Conservation (phyloP, 1,140 invertebrate species). For the Drosophila sturtevanti region DNA sequence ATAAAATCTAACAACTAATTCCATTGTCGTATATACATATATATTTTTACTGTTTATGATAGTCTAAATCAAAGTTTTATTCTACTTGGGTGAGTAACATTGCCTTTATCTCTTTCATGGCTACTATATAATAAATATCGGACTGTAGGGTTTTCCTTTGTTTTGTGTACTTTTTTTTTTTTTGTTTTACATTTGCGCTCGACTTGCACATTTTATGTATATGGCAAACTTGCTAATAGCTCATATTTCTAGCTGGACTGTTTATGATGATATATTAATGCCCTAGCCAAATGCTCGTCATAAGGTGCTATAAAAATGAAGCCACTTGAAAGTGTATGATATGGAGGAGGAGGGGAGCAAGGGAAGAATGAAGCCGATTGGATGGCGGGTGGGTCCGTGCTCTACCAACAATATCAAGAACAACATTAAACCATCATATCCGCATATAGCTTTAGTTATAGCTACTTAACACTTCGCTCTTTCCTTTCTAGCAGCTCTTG, state of each 20-base stretch:
- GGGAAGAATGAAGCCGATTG: background rate
- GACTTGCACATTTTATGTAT: conserved; percentile 66
- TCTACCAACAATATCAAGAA: conserved; percentile 24
- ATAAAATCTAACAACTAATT: background rate
- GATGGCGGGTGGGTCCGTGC: background rate
- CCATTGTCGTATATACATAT: background rate
- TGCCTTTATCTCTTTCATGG: background rate
- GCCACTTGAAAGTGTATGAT: conserved; percentile 59
- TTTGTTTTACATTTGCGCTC: conserved; percentile 28
- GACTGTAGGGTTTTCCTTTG: background rate
- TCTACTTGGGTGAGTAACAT: background rate
- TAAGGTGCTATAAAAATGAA: conserved; percentile 64
- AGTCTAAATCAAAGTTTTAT: conserved; percentile 1
- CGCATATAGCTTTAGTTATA: conserved; percentile 50
- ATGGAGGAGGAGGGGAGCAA: background rate
- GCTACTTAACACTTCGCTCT: conserved; percentile 65
- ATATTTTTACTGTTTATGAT: conserved; percentile 1
- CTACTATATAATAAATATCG: conserved; percentile 37
- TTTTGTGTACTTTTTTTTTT: background rate
- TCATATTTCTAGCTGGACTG: conserved; percentile 46
- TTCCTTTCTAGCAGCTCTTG: conserved; percentile 12
- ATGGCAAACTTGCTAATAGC: conserved; percentile 37
- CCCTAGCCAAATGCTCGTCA: conserved; percentile 40
- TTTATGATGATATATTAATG: conserved; percentile 79
- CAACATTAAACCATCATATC: conserved; percentile 20